These are phyloP conservation scores for Synergus laeviventris DNA, from an alignment of 2,888 invertebrate species.

Conservation along the genomic window DNA sequence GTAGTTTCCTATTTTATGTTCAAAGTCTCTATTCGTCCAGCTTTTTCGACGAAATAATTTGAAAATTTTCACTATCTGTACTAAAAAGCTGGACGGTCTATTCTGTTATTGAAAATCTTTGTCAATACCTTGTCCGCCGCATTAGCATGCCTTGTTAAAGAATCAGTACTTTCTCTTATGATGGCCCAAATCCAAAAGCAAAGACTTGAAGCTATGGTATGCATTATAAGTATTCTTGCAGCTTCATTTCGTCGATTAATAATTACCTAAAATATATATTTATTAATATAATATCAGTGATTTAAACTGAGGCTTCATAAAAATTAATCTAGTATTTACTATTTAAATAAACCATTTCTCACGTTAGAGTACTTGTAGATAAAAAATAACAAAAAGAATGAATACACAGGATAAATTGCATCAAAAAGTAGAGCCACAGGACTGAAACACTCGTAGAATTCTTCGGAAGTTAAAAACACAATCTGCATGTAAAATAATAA, in stretches of 20 bases:
- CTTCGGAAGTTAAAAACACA: background rate
- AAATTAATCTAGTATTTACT: too few relatives aligned
- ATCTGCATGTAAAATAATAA: background rate
- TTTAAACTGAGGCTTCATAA: too few relatives aligned
- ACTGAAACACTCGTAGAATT: background rate
- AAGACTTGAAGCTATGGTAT: background rate
- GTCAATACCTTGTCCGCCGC: background rate
- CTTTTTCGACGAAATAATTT: too few relatives aligned
- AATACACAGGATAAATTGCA: background rate
- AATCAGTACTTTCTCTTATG: background rate
- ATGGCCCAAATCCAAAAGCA: conserved; percentile 4
- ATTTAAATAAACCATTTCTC: too few relatives aligned
- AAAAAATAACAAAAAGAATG: background rate
- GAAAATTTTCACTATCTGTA: too few relatives aligned
- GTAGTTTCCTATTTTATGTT: background rate
- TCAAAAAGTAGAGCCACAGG: background rate
- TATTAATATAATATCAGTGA: too few relatives aligned
- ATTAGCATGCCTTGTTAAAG: background rate
- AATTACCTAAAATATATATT: background rate
- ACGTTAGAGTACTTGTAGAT: background rate
- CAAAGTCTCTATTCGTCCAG: too few relatives aligned
- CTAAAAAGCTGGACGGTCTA: too few relatives aligned
- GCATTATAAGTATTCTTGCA: background rate
- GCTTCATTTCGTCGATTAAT: background rate
- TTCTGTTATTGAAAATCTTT: too few relatives aligned